phyloP scores from a whole-genome alignment of 1,140 invertebrate genomes.

The Diabrotica virgifera region DNA sequence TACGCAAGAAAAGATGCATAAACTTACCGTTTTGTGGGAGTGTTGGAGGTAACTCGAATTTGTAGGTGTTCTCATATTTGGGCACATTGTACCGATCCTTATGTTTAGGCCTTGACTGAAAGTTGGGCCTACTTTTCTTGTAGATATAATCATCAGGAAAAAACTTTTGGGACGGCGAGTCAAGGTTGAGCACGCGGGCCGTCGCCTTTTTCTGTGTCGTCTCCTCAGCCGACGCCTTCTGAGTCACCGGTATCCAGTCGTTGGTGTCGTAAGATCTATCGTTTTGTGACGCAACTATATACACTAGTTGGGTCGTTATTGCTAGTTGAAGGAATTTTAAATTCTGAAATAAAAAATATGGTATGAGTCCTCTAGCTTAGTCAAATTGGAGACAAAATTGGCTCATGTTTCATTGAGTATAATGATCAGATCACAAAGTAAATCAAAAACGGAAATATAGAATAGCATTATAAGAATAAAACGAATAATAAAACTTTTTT shows the following conservation, averaged over 20 bases:
- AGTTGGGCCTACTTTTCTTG: conserved; percentile 22
- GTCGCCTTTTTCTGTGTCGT: conserved; percentile 36
- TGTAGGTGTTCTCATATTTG: conserved; percentile 30
- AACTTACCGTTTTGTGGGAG: conserved; percentile 18
- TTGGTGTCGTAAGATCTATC: conserved; percentile 37
- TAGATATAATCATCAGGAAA: conserved; percentile 47
- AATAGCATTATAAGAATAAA: too few species aligned
- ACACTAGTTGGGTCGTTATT: conserved; percentile 19
- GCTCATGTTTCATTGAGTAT: too few species aligned
- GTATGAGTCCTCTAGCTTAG: not conserved
- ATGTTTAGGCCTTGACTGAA: conserved; percentile 26
- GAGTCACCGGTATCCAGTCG: conserved; percentile 45
- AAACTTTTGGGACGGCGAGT: conserved; percentile 42
- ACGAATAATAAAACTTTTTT: too few species aligned
- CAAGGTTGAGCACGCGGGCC: conserved; percentile 53
- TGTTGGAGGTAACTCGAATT: conserved; percentile 32
- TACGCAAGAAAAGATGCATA: not conserved
- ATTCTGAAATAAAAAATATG: conserved; percentile 36
- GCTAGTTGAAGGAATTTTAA: conserved; percentile 25
- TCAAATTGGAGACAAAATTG: too few species aligned
- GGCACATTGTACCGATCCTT: conserved; percentile 25
- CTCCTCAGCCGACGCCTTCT: conserved; percentile 22
- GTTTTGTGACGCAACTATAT: conserved; percentile 26
- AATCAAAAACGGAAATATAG: too few species aligned
- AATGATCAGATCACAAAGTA: too few species aligned